Percentiles rank a stretch among this genome's conserved stretches.
Evolutionary conservation across 2,888 invertebrate genomes (phyloP).

Genomic region (Dichetophora obliterata): DNA sequence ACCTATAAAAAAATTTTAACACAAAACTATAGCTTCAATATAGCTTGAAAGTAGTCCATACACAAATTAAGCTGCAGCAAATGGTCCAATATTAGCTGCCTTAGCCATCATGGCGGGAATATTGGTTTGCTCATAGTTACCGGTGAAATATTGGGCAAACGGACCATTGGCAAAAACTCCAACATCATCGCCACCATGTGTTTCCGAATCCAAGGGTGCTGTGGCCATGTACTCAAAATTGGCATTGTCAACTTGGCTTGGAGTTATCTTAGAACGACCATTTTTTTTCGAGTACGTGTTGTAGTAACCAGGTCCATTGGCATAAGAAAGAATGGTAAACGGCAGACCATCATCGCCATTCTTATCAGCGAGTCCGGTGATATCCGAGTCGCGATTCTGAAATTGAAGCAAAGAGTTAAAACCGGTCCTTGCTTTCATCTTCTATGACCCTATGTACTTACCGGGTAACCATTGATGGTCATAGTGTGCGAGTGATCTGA

Average conservation of each 20-base stretch:
- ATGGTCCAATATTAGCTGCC: constrained; percentile 79
- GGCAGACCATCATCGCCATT: constrained; percentile 75
- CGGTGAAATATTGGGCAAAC: constrained; percentile 83
- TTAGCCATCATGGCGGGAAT: constrained; percentile 82
- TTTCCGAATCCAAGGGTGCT: constrained; percentile 76
- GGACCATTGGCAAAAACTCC: constrained; percentile 83
- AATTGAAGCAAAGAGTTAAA: constrained; percentile 5
- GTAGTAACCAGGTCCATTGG: constrained; percentile 80
- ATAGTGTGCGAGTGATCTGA: constrained; percentile 87
- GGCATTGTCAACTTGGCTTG: constrained; percentile 54
- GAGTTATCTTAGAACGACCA: constrained; percentile 58
- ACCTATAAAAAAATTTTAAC: too few relatives aligned
- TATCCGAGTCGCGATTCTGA: constrained; percentile 72
- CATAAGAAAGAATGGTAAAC: constrained; percentile 80
- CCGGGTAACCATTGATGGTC: constrained; percentile 82
- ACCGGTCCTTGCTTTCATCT: background rate
- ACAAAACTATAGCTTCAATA: too few relatives aligned
- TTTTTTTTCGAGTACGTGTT: constrained; percentile 59
- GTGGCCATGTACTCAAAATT: constrained; percentile 73
- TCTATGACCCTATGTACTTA: constrained; percentile 68
- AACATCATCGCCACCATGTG: constrained; percentile 86
- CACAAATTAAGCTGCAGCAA: constrained; percentile 50
- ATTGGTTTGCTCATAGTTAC: constrained; percentile 83
- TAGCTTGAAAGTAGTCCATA: background rate
- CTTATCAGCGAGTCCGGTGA: constrained; percentile 71